Evolutionary conservation across 2,113 vertebrate species (phyloP), one percentile per base, ranked within the genome.

Genomic region (Corythornis madagascariensis): DNA sequence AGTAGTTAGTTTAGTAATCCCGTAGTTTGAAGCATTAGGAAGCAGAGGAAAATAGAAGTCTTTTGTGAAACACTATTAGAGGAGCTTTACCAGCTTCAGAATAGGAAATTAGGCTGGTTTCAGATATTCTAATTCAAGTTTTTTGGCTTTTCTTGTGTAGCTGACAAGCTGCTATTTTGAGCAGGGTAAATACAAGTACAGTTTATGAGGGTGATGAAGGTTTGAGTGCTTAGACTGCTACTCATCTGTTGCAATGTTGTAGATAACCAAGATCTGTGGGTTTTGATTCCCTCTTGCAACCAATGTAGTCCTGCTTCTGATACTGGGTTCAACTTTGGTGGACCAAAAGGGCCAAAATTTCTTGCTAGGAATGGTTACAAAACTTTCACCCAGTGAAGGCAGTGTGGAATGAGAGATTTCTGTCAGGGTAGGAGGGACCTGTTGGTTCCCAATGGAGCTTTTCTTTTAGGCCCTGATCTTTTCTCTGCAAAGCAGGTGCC

Each of bases 121-220:
- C 64, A 73, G 31, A 64, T 86, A n/a, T 59, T 65, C 38, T 63
- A 16, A 24, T 33, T 83, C 47, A 61, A 53, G 20, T 72, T 76
- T 52, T 28, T 53, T 24, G 42, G 40, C 24, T 80, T 48, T 78
- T 77, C 40, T 40, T 59, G 29, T 7, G 10, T 17, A 19, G 18
- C n/a, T 67, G 75, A 55, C 88, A 31, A 76, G 48, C 40, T 75
- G 47, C 6, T 85, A 35, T 76, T 92, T 87, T 3, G 4, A 47
- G 50, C 71, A 89, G 63, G 19, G 31, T 59, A 70, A 85, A 73
- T 1, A 86, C 21, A 69, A 53, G 21, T 56, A 25, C 0, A 42
- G n/a, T 16, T 79, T 47, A 42, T 19, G 22, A 16, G 22, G 43
- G 11, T 0, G 0, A 4, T 24, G 24, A 63, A 73, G 60, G 38